Evolutionary conservation across 2,888 invertebrate species (phyloP), one percentile per base, ranked within the genome.

Genomic region (Zelleria hepariella): DNA sequence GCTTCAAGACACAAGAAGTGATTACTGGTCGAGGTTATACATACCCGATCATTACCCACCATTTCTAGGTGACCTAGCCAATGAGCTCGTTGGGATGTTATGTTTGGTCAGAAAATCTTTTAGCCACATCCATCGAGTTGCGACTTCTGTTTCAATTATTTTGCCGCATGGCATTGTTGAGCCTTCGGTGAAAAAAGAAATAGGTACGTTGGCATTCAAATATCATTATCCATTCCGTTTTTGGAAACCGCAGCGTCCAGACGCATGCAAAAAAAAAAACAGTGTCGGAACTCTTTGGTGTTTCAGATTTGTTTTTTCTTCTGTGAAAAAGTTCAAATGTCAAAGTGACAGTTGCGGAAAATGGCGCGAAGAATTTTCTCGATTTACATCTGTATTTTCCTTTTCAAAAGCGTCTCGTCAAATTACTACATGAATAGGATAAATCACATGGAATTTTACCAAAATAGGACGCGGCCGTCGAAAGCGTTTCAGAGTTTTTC

Each of bases 401-500:
- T 54, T 5, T 24, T 54, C 24, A 15, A 54, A 18, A n/a, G 15
- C 18, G 20, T 27, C 23, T 8, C 27, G 2, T 27, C 55, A 20
- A 55, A 21, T 32, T 55, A 55, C 23, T 77, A 73, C 60, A 48
- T 77, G 2, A 82, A 68, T 58, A 73, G 70, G 58, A 65, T 88
- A 0, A 86, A 86, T 57, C 87, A 88, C 55, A 77, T 82, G 66
- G 83, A 83, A 57, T 88, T 65, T 63, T 87, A 86, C 56, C 78
- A 64, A 27, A 86, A 88, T 25, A 70, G 76, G 21, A 85, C 86
- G n/a, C 71, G 87, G 0, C 86, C 87, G 0, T 80, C 84, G 0
- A 88, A 88, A 57, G 75, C 85, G 0, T 84, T 86, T 60, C 66
- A 73, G 0, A 87, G 86, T 75, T 84, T 86, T 62, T 87, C 87